These are phyloP conservation scores for Saccopteryx leptura DNA, from an alignment of 2,113 vertebrate genomes.

Conservation along the genomic window DNA sequence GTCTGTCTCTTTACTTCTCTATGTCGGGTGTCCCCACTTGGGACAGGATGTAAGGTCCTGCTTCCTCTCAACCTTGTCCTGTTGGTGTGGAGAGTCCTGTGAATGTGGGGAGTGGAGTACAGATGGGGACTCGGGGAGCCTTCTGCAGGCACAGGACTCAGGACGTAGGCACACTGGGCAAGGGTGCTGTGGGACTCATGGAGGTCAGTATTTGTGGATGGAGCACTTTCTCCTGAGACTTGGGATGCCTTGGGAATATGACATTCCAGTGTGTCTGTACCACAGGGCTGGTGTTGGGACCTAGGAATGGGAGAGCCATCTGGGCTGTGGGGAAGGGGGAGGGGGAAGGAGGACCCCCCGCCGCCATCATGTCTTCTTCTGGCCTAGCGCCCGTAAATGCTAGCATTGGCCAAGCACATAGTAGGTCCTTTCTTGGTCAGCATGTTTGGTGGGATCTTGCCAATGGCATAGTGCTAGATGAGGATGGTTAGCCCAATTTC, in stretches of 20 bases:
- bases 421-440: neutral
- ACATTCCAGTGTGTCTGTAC: neutral
- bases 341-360: too few species aligned
- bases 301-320: neutral
- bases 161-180: neutral
- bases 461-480: neutral
- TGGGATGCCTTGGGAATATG: neutral
- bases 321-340: rapidly evolving
- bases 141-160: neutral
- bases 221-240: neutral
- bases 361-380: neutral
- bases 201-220: neutral
- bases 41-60: neutral
- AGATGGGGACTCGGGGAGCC: neutral
- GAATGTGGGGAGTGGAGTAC: rapidly evolving
- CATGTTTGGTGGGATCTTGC: neutral
- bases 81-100: neutral
- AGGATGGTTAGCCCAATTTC: neutral
- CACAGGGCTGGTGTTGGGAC: neutral
- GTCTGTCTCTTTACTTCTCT: neutral
- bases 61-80: neutral
- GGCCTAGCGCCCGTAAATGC: neutral
- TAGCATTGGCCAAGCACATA: neutral
- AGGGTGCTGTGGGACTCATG: neutral
- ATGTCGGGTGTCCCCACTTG: neutral